These are phyloP conservation scores for Caenorhabditis latens DNA, from an alignment of 1,140 invertebrate genomes.

Conservation along the genomic window DNA sequence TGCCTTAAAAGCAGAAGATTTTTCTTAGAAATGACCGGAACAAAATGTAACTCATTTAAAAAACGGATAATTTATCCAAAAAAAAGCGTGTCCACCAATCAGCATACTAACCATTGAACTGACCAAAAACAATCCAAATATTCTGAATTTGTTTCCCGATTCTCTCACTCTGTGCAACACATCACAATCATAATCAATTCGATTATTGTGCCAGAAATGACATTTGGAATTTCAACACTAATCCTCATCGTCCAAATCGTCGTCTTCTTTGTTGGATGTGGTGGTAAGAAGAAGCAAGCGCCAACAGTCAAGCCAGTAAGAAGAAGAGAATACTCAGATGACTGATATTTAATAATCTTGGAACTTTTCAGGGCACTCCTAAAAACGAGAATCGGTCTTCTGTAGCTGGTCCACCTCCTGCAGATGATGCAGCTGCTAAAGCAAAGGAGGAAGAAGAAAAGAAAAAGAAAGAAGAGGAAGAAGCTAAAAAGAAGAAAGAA, in stretches of 20 bases:
- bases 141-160: neutral
- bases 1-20: too few relatives aligned
- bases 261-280: neutral
- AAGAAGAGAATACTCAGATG: neutral
- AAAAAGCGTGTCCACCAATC: conserved; percentile 2
- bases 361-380: neutral
- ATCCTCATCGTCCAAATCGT: neutral
- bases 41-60: too few relatives aligned
- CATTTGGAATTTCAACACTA: conserved; percentile 5
- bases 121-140: neutral
- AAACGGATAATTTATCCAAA: too few relatives aligned
- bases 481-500: neutral
- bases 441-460: neutral
- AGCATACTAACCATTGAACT: neutral
- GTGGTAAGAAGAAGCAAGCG: neutral
- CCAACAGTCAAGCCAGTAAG: neutral
- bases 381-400: conserved; percentile 3
- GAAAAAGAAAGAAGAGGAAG: neutral
- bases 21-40: too few relatives aligned
- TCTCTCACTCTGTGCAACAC: neutral
- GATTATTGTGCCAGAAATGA: conserved; percentile 7
- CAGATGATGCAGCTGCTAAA: neutral
- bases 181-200: neutral
- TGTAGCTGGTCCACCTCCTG: neutral
- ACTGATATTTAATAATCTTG: neutral